These are phyloP conservation scores for Syrphus vitripennis DNA, from an alignment of 2,888 invertebrate genomes.

Conservation along the genomic window DNA sequence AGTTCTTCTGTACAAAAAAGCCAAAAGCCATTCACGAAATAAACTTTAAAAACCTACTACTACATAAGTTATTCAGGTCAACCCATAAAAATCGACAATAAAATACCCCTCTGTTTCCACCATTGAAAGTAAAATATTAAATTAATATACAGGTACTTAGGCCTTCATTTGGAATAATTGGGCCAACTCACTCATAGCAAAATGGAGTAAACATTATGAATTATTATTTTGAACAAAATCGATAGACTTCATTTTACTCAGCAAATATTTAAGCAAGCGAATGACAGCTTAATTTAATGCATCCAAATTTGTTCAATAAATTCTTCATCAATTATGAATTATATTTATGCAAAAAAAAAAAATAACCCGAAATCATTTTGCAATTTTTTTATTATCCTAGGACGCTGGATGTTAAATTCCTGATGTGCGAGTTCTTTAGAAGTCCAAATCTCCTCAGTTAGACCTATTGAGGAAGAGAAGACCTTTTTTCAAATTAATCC, in stretches of 20 bases:
- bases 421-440: not conserved
- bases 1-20: not conserved
- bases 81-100: not conserved
- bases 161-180: not conserved
- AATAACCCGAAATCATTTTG: not conserved
- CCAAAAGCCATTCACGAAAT: not conserved
- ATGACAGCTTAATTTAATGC: not conserved
- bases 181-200: not conserved
- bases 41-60: not conserved
- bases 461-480: not conserved
- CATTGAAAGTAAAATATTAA: not conserved
- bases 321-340: conserved; percentile 9
- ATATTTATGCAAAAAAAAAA: not conserved
- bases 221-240: conserved; percentile 2
- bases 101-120: not conserved
- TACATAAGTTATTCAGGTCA: not conserved
- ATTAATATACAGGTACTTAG: not conserved
- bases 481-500: not conserved
- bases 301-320: not conserved
- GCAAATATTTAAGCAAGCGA: not conserved
- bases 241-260: not conserved
- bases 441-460: not conserved
- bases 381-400: not conserved
- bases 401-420: not conserved
- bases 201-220: not conserved